These are phyloP conservation scores for Mythimna lalbum DNA, from an alignment of 2,888 invertebrate species.

Conservation along the genomic window DNA sequence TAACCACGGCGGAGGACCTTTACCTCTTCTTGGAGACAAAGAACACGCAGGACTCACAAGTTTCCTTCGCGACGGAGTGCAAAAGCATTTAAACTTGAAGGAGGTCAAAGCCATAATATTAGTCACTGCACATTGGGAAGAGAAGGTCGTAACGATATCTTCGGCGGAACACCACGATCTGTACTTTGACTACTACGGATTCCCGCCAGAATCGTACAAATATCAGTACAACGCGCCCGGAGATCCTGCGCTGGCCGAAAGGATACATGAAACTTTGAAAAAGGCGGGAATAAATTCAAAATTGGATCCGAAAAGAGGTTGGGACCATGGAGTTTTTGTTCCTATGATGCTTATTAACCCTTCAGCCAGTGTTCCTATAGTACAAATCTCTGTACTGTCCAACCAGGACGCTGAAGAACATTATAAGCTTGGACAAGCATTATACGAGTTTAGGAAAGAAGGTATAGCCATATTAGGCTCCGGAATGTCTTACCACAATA, in stretches of 20 bases:
- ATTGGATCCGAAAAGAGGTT: constrained; percentile 83
- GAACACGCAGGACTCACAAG: constrained; percentile 81
- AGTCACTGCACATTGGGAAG: constrained; percentile 88
- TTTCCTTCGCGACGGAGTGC: constrained; percentile 82
- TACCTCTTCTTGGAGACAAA: constrained; percentile 84
- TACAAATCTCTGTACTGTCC: constrained; percentile 82
- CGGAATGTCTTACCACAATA: constrained; percentile 88
- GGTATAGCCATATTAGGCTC: constrained; percentile 85
- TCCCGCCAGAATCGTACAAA: constrained; percentile 85
- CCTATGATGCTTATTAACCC: constrained; percentile 88
- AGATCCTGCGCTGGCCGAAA: constrained; percentile 79
- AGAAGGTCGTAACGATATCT: constrained; percentile 82
- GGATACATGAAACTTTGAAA: constrained; percentile 77
- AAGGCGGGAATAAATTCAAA: constrained; percentile 80
- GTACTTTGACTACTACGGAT: constrained; percentile 87
- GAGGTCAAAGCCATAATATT: constrained; percentile 84
- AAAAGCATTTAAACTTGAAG: constrained; percentile 81
- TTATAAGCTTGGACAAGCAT: constrained; percentile 80
- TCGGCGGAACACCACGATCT: constrained; percentile 83
- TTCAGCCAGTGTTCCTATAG: constrained; percentile 83
- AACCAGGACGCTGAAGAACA: constrained; percentile 83
- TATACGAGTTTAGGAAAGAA: constrained; percentile 83
- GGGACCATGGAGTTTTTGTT: constrained; percentile 89
- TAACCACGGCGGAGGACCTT: constrained; percentile 86
- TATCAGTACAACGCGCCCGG: constrained; percentile 86